Base-by-base conservation (phyloP, 2,113 vertebrate genomes). In the Nycticorax nycticorax region DNA sequence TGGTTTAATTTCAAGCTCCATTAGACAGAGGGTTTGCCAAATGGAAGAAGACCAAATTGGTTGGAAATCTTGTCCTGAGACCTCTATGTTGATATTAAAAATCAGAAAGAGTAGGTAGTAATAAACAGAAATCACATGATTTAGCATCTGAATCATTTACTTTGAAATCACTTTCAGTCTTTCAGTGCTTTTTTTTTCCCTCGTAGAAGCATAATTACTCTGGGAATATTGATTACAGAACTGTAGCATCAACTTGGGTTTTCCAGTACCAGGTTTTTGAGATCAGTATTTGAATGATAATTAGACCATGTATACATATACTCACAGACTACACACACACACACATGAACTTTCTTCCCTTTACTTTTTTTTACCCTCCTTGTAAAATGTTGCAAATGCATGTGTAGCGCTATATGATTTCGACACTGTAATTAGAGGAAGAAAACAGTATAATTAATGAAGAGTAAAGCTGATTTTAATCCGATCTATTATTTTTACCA, bases 1-100 rank as follows among this genome's bases (percentile, higher is more conserved):
- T 86, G 85, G 41, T 96, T 95, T 96, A 96, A 96, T 97, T 96
- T 97, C 97, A 95, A 50, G 92, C 87, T 92, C 67, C 60, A 89
- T 97, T 97, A 95, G 82, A 48, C 59, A 75, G 32, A 55, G 43
- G 37, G 68, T 88, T 96, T 86, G 94, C 94, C 96, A 96, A 97
- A 85, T 88, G 94, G 82, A 91, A 91, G 88, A 92, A 45, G 79
- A 89, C 92, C 92, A 97, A 62, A 94, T 64, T 83, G 59, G 68
- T 93, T 81, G 48, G 82, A 97, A 95, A 83, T 91, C 85, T 95
- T 91, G 94, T 94, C 67, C 82, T 82, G 59, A 90, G 53, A 85
- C 48, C 76, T 88, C 73, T 83, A 3, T 77, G 92, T 72, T 64
- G 75, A 32, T 94, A 95, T 93, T 95, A 91, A 97, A 97, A 95